A percentile compares a stretch with the other conserved stretches of the same genome.
Conservation (phyloP, 2,113 vertebrate genomes). For the Neogobius melanostomus region DNA sequence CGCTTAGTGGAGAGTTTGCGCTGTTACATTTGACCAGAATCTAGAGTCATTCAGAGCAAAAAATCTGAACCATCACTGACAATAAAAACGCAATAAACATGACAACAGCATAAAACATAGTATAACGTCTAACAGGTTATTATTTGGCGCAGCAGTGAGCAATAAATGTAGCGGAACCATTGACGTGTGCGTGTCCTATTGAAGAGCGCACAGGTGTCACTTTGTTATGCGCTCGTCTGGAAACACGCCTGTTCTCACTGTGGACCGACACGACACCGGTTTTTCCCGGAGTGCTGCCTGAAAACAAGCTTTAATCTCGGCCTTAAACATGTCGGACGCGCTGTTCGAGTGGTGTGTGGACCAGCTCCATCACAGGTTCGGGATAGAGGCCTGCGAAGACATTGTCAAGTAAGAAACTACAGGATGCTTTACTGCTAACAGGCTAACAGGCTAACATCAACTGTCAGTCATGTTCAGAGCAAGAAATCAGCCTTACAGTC, state of each 20-base stretch:
- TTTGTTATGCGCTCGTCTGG: slow-evolving; percentile 47
- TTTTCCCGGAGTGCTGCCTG: neutral
- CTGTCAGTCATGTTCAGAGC: neutral
- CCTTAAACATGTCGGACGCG: slow-evolving; percentile 58
- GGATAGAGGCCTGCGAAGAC: slow-evolving; percentile 88
- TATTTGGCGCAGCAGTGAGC: neutral
- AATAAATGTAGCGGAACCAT: neutral
- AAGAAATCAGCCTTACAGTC: neutral
- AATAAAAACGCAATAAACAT: neutral
- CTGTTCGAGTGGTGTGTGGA: slow-evolving; percentile 85
- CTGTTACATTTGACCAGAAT: neutral
- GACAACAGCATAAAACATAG: no score
- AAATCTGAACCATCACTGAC: no score
- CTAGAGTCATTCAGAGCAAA: neutral
- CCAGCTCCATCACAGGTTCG: slow-evolving; percentile 82
- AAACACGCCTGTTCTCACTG: slow-evolving; percentile 7
- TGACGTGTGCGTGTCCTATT: neutral
- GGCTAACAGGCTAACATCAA: slow-evolving; percentile 4
- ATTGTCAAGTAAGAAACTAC: slow-evolving; percentile 83
- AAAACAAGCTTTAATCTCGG: neutral
- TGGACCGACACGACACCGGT: neutral
- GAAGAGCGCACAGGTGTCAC: slow-evolving; percentile 12
- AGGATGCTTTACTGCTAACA: neutral
- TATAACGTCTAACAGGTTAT: no score
- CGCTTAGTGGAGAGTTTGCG: neutral